Percentiles rank a stretch among this genome's conserved stretches.
These are phyloP conservation scores for Leucoraja ocellata DNA, from an alignment of 2,797 vertebrate species.

Conservation along the genomic window DNA sequence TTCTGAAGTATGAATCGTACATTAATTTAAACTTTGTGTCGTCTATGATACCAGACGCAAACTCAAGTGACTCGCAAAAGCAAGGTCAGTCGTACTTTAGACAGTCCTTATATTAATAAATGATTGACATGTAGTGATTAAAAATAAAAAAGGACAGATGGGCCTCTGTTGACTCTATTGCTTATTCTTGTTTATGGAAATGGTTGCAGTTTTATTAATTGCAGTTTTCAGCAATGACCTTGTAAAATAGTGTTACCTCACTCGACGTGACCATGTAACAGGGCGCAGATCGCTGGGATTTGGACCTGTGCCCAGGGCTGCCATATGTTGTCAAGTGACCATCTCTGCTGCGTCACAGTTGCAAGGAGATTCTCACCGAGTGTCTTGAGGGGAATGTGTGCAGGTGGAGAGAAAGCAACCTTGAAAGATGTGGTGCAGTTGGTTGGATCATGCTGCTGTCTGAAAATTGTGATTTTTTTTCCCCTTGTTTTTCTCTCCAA, in stretches of 20 bases:
- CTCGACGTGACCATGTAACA: not conserved
- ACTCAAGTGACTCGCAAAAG: too few species aligned
- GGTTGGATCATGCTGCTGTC: not conserved
- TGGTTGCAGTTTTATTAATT: not conserved
- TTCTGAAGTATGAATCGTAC: not conserved
- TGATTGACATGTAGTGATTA: not conserved
- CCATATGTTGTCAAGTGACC: conserved; percentile 14
- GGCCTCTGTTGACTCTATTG: not conserved
- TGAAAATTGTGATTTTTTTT: not conserved
- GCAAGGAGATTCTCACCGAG: not conserved
- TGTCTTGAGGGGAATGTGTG: not conserved
- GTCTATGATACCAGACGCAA: not conserved
- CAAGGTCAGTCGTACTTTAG: not conserved
- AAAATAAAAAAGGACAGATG: not conserved
- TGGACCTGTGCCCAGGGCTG: not conserved
- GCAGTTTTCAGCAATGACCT: not conserved
- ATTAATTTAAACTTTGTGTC: not conserved
- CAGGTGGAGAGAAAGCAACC: not conserved
- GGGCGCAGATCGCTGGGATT: not conserved
- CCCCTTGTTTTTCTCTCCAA: not conserved
- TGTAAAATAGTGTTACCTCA: not conserved
- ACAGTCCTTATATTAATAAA: not conserved
- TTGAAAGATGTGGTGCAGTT: not conserved
- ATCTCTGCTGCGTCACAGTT: not conserved
- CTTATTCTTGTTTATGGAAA: not conserved